Evolutionary conservation across 2,888 invertebrate species (phyloP), one percentile per base, ranked within the genome.

Genomic region (Drosophila helvetica): DNA sequence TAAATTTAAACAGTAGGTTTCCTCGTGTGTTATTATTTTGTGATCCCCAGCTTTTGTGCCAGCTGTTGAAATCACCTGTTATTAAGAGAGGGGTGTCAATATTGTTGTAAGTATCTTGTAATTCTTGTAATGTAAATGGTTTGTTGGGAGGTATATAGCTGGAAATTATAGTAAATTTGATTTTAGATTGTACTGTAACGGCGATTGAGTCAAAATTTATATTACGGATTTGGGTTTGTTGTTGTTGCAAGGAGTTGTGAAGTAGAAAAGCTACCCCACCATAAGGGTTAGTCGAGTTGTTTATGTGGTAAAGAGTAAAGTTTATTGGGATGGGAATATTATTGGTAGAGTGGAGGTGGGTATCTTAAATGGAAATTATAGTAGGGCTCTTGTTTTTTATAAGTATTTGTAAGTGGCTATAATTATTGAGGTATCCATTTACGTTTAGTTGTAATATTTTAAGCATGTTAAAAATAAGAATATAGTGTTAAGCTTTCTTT

Each of bases 291-390:
- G 3, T 25, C n/a, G 33, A 33, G 27, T 51, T 51, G 33, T 52
- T 52, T 9, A 7, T 9, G 73, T 74, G 30, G 58, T 68, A 19
- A 75, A 71, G 58, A 77, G 51, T 0, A 67, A 9, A 22, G 43
- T 46, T 48, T 19, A 25, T 10, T 12, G 12, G 55, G 27, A 45
- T 55, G 15, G 19, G 30, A 45, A 45, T 25, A 55, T 46, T 46
- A 7, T 27, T 56, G 3, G 18, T 27, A 33, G 18, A n/a, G 46
- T 30, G 18, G 52, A 38, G 15, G 38, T 53, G 38, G 12, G 52
- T 52, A 38, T 52, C 19, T 52, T 52, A 19, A 38, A 52, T 19
- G 19, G 18, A 33, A 18, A 52, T 33, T 33, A 33, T 52, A 33
- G 18, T 52, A 33, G 12, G 52, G 33, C 19, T 52, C 12, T 38